phyloP scores from a whole-genome alignment of 2,113 vertebrate genomes.

The Notarius quadriscutis region DNA sequence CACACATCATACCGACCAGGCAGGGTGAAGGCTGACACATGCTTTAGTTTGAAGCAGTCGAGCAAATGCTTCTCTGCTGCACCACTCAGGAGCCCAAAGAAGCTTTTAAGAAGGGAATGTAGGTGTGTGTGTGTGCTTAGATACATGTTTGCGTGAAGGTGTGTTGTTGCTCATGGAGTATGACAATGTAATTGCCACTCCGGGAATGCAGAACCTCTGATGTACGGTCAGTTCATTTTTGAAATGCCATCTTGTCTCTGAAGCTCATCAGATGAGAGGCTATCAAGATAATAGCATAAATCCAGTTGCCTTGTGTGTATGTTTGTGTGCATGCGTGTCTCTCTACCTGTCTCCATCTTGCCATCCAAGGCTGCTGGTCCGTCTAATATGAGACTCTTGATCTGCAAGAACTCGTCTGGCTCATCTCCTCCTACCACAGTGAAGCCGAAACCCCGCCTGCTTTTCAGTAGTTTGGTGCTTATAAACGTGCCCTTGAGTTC shows the following conservation, averaged over 20 bases:
- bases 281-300: not conserved
- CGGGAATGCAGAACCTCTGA: not conserved
- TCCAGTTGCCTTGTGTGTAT: not conserved
- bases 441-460: slow-evolving; percentile 94
- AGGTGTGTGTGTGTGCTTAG: not conserved
- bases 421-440: slow-evolving; percentile 96
- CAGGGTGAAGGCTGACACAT: not conserved
- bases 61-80: not conserved
- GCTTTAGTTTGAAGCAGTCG: not conserved
- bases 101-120: not conserved
- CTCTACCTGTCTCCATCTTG: slow-evolving; percentile 97
- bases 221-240: not conserved
- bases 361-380: slow-evolving; percentile 93
- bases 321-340: too few relatives aligned
- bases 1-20: not conserved
- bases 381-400: slow-evolving; percentile 96
- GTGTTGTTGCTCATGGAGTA: not conserved
- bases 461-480: slow-evolving; percentile 96
- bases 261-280: not conserved
- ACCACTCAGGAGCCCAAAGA: not conserved
- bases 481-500: slow-evolving; percentile 98
- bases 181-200: not conserved
- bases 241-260: not conserved
- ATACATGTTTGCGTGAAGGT: not conserved
- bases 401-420: slow-evolving; percentile 96